Evolutionary conservation across 2,888 invertebrate genomes (phyloP), one percentile per base, ranked within the genome.

Genomic region (Oligia latruncula): DNA sequence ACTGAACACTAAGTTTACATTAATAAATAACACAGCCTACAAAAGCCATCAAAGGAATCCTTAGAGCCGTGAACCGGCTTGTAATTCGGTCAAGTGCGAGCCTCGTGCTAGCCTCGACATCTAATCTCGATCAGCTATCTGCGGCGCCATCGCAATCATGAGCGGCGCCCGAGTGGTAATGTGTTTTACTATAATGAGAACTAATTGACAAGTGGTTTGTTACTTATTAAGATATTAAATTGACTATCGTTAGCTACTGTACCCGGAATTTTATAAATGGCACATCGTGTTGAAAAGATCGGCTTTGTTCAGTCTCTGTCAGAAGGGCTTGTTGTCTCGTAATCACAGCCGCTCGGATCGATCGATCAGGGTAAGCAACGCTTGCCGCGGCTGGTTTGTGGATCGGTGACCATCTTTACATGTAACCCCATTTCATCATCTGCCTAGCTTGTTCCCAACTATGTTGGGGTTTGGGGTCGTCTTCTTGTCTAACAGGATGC

Each of bases 1-100:
- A 15, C 66, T 35, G 29, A 71, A 76, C 43, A 62, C 71, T 6
- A 20, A 58, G 2, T n/a, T 40, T 23, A 17, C 71, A 64, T 78
- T 64, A 52, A 46, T 77, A 83, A 58, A 52, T 71, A 83, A 52
- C 4, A 65, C 66, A 60, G 60, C 55, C 60, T 64, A 70, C 73
- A 71, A 83, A 77, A 71, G 70, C 73, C 55, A 76, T 81, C 74
- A 84, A 82, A 82, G 43, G 64, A 77, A 85, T 81, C 85, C 82
- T 78, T 82, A 74, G 40, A 74, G 70, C 82, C 35, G 52, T 74
- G 78, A 66, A 86, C 84, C 80, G 74, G 70, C 55, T 83, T 77
- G 68, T 87, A 88, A 82, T 87, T 85, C 86, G 89, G 88, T 84
- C 85, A 85, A 85, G 85, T 80, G 85, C 84, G 87, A 85, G 68